Evolutionary conservation across 2,888 invertebrate genomes (phyloP).

Genomic region (Endotricha flammealis): DNA sequence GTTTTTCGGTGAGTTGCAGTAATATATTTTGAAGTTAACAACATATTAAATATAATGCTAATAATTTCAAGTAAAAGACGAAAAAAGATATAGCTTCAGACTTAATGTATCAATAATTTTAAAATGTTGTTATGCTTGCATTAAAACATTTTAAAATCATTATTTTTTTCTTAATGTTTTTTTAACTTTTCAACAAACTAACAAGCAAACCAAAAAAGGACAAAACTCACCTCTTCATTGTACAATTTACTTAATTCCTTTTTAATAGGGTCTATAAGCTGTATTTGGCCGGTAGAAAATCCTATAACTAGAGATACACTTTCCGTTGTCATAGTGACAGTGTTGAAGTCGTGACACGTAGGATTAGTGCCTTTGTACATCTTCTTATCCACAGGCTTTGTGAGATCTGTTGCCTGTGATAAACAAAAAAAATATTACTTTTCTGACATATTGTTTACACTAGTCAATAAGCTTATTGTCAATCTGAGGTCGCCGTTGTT

Average conservation of each 20-base stretch:
- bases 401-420: constrained; percentile 94
- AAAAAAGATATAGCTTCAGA: no score
- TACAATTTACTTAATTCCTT: constrained; percentile 97
- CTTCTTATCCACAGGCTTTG: constrained; percentile 98
- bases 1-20: no score
- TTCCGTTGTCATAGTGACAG: constrained; percentile 87
- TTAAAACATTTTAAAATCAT: constrained; percentile 5
- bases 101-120: no score
- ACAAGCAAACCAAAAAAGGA: no score
- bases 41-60: no score
- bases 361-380: constrained; percentile 99
- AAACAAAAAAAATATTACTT: constrained; percentile 18
- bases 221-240: constrained; percentile 97
- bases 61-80: no score
- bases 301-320: constrained; percentile 95
- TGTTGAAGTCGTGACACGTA: constrained; percentile 99
- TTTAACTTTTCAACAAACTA: no score
- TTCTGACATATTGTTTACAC: no score
- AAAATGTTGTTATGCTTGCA: no score
- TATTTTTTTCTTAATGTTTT: no score
- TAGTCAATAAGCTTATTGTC: no score
- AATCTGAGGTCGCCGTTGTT: no score
- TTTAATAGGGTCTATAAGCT: constrained; percentile 97
- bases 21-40: constrained; percentile 11
- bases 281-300: constrained; percentile 98